These are phyloP conservation scores for Vulpes lagopus DNA, from an alignment of 2,113 vertebrate genomes.

Conservation along the genomic window DNA sequence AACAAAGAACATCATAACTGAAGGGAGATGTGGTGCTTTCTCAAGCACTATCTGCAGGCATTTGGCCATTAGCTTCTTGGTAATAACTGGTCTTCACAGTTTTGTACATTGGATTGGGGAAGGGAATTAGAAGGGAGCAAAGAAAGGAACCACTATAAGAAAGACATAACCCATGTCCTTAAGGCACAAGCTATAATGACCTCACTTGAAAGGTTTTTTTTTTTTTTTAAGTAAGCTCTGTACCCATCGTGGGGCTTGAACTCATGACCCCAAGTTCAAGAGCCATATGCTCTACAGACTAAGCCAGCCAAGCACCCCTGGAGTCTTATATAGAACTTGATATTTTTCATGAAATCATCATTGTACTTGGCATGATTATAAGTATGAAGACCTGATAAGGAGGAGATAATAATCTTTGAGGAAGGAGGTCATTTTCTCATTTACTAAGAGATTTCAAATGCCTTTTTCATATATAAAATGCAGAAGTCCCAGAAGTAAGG, in stretches of 20 bases:
- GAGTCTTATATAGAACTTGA: neutral
- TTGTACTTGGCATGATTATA: neutral
- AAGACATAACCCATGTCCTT: neutral
- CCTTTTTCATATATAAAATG: neutral
- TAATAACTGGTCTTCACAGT: neutral
- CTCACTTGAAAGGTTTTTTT: neutral
- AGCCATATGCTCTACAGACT: neutral
- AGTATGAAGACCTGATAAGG: neutral
- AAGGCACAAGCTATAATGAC: neutral
- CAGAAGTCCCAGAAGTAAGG: neutral
- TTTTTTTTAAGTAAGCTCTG: neutral
- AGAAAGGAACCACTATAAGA: neutral
- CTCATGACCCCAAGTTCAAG: neutral
- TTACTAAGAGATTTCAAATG: neutral
- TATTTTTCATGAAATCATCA: neutral
- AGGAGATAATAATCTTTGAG: neutral
- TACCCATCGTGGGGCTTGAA: neutral
- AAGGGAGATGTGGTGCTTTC: neutral
- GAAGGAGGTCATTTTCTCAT: neutral
- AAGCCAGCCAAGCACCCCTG: neutral
- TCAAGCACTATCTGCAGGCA: neutral
- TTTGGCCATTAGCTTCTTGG: neutral
- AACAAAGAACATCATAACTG: neutral
- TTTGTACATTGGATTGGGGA: neutral
- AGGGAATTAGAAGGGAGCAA: neutral